phyloP scores from a whole-genome alignment of 2,797 vertebrate species.

The Mallotus villosus region DNA sequence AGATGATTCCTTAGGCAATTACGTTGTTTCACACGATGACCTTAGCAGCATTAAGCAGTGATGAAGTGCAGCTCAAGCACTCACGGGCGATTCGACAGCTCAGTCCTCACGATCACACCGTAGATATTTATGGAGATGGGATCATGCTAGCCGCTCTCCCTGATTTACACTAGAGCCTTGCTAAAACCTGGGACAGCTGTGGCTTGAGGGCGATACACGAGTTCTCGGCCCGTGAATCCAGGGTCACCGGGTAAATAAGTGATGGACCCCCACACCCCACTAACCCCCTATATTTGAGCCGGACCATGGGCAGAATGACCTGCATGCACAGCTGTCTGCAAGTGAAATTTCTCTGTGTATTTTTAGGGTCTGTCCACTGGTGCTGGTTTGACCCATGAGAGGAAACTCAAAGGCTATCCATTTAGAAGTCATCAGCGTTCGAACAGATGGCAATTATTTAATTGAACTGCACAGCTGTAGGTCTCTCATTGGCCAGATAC shows the following conservation, averaged over 20 bases:
- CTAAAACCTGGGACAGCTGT: slow-evolving; percentile 17
- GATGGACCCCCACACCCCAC: not conserved
- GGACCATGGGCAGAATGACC: slow-evolving; percentile 5
- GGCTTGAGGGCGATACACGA: slow-evolving; percentile 15
- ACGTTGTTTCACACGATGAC: not conserved
- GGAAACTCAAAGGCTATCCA: slow-evolving; percentile 35
- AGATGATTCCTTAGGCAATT: not conserved
- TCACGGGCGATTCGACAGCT: not conserved
- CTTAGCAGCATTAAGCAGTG: not conserved
- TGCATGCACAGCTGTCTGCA: slow-evolving; percentile 52
- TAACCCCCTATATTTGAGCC: slow-evolving; percentile 10
- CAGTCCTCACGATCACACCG: not conserved
- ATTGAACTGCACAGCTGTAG: slow-evolving; percentile 46
- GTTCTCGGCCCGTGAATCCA: slow-evolving; percentile 16
- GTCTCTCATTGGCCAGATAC: not conserved
- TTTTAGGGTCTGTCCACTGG: slow-evolving; percentile 64
- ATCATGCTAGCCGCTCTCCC: slow-evolving; percentile 8
- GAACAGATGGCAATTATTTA: slow-evolving; percentile 26
- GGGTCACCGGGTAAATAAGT: not conserved
- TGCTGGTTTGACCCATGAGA: slow-evolving; percentile 24
- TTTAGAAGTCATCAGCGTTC: slow-evolving; percentile 49
- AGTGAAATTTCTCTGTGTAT: slow-evolving; percentile 57
- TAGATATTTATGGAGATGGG: slow-evolving; percentile 1
- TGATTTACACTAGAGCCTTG: slow-evolving; percentile 11
- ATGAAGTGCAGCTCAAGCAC: not conserved